Percentiles rank a stretch among this genome's conserved stretches.
phyloP scores from a whole-genome alignment of 2,113 vertebrate genomes.

The Stigmatopora nigra region DNA sequence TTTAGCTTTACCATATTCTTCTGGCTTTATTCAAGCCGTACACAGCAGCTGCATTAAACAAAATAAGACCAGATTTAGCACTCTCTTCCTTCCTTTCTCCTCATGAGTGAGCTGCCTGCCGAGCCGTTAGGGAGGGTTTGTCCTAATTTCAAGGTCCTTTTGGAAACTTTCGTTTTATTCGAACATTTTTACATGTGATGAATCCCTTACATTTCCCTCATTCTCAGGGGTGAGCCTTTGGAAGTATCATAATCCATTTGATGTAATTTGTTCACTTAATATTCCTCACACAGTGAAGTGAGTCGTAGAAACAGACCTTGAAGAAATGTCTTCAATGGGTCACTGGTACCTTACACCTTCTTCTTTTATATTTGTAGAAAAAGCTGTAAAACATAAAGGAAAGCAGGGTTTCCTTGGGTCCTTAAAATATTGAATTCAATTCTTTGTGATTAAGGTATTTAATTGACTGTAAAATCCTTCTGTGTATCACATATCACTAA shows the following conservation, averaged over 20 bases:
- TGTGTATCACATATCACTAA: too few species aligned
- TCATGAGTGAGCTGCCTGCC: conserved; percentile 51
- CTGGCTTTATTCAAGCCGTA: conserved; percentile 34
- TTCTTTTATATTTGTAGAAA: neutral
- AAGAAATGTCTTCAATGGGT: conserved; percentile 9
- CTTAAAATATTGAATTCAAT: neutral
- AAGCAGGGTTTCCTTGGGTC: neutral
- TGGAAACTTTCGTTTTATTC: conserved; percentile 63
- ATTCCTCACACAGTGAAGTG: conserved; percentile 10
- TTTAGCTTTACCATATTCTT: conserved; percentile 29
- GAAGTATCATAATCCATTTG: conserved; percentile 24
- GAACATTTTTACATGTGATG: conserved; percentile 49
- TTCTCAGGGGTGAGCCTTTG: conserved; percentile 27
- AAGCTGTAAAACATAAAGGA: neutral
- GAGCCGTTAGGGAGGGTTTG: conserved; percentile 62
- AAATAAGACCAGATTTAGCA: conserved; percentile 56
- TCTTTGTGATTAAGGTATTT: too few species aligned
- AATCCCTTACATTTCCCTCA: conserved; percentile 20
- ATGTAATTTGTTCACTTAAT: conserved; percentile 31
- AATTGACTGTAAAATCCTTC: too few species aligned
- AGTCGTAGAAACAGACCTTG: conserved; percentile 15
- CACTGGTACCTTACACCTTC: neutral
- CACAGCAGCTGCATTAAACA: conserved; percentile 38
- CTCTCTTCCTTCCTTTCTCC: conserved; percentile 41
- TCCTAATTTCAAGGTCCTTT: conserved; percentile 65